These are phyloP conservation scores for Cherax quadricarinatus DNA, from an alignment of 1,140 invertebrate species.

Conservation along the genomic window DNA sequence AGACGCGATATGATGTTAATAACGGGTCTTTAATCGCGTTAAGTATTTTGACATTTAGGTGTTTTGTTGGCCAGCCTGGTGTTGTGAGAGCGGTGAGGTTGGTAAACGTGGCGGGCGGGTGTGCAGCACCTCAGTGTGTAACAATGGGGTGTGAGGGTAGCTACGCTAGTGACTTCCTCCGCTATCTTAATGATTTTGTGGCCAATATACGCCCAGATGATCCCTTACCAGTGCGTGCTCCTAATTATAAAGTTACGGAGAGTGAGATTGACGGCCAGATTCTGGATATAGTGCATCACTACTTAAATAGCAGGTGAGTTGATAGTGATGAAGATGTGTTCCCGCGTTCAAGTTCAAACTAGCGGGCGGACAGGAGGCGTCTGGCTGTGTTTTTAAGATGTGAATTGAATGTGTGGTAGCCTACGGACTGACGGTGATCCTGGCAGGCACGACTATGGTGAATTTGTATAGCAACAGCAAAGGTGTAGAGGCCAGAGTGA, in stretches of 20 bases:
- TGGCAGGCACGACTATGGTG: background rate
- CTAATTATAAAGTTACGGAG: constrained; percentile 83
- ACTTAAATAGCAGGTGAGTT: constrained; percentile 85
- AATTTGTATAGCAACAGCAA: background rate
- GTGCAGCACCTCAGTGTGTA: constrained; percentile 53
- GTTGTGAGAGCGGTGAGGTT: background rate
- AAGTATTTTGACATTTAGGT: too few relatives aligned
- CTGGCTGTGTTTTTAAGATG: background rate
- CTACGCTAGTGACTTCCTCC: constrained; percentile 68
- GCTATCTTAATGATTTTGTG: constrained; percentile 85
- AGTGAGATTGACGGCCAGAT: constrained; percentile 86
- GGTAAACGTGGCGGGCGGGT: background rate
- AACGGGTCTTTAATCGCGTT: too few relatives aligned
- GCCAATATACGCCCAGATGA: constrained; percentile 83
- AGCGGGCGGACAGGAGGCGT: background rate
- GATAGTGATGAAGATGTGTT: constrained; percentile 74
- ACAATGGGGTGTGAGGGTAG: constrained; percentile 68
- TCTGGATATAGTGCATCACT: constrained; percentile 86
- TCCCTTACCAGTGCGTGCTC: constrained; percentile 85
- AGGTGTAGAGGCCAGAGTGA: background rate
- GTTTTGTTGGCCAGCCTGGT: too few relatives aligned
- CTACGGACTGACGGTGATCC: background rate
- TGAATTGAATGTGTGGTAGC: background rate
- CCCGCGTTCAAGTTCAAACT: background rate
- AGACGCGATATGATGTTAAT: too few relatives aligned